Evolutionary conservation across 2,113 vertebrate species (phyloP), one percentile per base, ranked within the genome.

Genomic region (Panthera leo): DNA sequence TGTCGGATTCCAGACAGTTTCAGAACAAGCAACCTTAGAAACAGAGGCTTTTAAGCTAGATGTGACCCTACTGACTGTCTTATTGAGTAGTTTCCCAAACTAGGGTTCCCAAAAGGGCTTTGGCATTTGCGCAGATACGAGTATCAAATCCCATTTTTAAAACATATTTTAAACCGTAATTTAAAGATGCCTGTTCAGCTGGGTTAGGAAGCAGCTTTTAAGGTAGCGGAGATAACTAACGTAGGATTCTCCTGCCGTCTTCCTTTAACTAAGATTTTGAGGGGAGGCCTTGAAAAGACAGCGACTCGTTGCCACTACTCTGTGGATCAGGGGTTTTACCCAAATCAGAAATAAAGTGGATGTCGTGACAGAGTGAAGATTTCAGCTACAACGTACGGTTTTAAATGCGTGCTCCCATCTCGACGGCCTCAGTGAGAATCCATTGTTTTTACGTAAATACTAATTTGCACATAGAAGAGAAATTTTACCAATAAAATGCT

Each of bases 401-500:
- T 70, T 53, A 85, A 76, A 39, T 55, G 2, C n/a, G n/a, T 63
- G 34, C 55, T 7, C 53, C 67, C 65, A 31, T 67, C 67, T 87
- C 19, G 36, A 70, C 23, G 48, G 78, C 31, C 61, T 79, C n/a
- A 5, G 65, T 21, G 85, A 83, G 25, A 89, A 65, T 34, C n/a
- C 39, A 1, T 12, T 68, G 58, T 85, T 90, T 83, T 25, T 90
- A 42, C 0, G 6, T 34, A 71, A 94, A 92, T 39, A 61, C 6
- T 91, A 61, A 53, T 63, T 48, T 6, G n/a, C 79, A 83, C 2
- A 31, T 5, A 45, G n/a, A 29, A 80, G 53, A 93, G 13, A 68
- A 29, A 42, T 73, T 86, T 78, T 67, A 79, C 91, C 94, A 87
- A 94, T 90, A 87, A 94, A 97, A 53, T n/a, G 16, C 85, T 75